Evolutionary conservation across 2,797 vertebrate genomes (phyloP), one percentile per base, ranked within the genome.

Genomic region (Chaenodraco wilsoni): DNA sequence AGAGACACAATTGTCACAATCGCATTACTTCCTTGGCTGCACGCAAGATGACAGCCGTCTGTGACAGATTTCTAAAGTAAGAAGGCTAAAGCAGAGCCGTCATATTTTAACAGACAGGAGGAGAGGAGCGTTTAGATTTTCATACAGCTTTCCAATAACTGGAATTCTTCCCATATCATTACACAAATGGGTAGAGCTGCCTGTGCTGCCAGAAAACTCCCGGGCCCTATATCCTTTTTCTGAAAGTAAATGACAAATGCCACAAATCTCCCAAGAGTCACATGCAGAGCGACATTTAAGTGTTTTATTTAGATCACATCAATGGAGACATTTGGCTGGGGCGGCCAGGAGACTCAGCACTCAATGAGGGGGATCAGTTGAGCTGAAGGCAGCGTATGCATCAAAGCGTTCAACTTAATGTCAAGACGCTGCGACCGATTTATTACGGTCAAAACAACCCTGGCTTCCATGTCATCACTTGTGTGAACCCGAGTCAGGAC

Each of bases 141-240:
- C 84, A 87, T 89, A 78, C 80, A 78, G 86, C 84, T 91, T 91
- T 88, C 87, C 83, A 86, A 89, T 89, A 86, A 91, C 79, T 93
- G 92, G 90, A 92, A 90, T 87, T 91, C 70, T 79, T 91, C 91
- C 90, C 86, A 87, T 79, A 83, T 91, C 87, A 93, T 93, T 93
- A 91, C 88, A 88, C 84, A 91, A 92, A 93, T 92, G 86, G 89
- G 54, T 77, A 78, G 43, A 65, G 78, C 69, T 12, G 77, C 75
- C 48, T 74, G 65, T 14, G 69, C 74, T 82, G 89, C 89, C 92
- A 92, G 84, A 87, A 82, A 79, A 58, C 63, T 71, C 79, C 54
- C n/a, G 27, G 50, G 82, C 82, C 74, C 75, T 67, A 68, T 86
- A 82, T 87, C 73, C 70, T 66, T 83, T 78, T 37, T 82, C 78